Base-by-base conservation (phyloP, 2,888 invertebrate genomes). In the Miltochrista miniata region DNA sequence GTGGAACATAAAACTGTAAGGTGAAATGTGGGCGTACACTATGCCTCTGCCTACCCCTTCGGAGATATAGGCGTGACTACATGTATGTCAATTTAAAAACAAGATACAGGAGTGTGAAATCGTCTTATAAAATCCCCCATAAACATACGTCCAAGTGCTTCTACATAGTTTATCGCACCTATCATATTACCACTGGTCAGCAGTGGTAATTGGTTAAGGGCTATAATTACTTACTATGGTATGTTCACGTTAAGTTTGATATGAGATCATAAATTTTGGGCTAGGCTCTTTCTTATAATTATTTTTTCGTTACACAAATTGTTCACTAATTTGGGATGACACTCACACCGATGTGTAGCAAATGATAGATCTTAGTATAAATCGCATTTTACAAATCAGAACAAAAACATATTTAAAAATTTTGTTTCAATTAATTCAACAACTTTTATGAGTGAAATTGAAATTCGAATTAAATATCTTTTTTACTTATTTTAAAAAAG, bases 231-330 rank as follows among this genome's bases (percentile, higher is more conserved):
- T 61, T 54, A 63, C 59, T 59, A n/a, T 61, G 55, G 63, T 63
- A 59, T 59, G 65, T 68, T 63, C 54, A 48, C 57, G 52, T 68
- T 60, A 65, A 66, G 51, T 58, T 58, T n/a, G n/a, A n/a, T n/a
- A n/a, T n/a, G n/a, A 62, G 57, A 63, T 61, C 55, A 53, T 44
- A 55, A 54, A 42, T 54, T 67, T 50, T 55, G 59, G 57, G 51
- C 58, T 56, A 54, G 51, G 53, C 54, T 62, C 54, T 48, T 52
- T 31, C 42, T 67, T 54, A 56, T 69, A 69, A 71, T 76, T 75
- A 76, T 76, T 71, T 64, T 59, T 56, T 61, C 64, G 73, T 76
- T 74, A 76, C 57, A 56, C 42, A 18, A 15, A 51, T 56, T 44
- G 47, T 50, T 56, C 54, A 50, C 31, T 45, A 47, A 33, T 33